Conservation (phyloP, 2,113 vertebrate genomes). For the Ctenomys sociabilis region DNA sequence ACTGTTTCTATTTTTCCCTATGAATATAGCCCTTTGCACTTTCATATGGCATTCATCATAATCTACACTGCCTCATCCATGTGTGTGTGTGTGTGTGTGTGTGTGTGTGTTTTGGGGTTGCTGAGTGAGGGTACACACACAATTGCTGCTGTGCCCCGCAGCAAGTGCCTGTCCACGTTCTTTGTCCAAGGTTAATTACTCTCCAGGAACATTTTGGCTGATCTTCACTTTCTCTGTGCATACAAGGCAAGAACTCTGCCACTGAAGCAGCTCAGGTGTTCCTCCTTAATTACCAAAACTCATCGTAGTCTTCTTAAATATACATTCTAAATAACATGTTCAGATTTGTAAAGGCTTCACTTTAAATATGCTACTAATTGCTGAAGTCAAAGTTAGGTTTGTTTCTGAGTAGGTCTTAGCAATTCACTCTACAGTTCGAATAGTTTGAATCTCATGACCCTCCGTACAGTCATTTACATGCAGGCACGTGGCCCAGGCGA, state of each 20-base stretch:
- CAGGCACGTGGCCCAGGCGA: background rate
- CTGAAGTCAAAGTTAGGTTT: constrained; percentile 2
- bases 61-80: background rate
- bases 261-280: no score
- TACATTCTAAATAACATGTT: background rate
- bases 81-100: background rate
- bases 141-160: background rate
- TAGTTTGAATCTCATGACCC: constrained; percentile 11
- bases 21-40: background rate
- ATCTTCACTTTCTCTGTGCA: background rate
- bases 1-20: background rate
- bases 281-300: background rate
- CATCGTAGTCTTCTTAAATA: background rate
- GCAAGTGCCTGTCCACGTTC: background rate
- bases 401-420: background rate
- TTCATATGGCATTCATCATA: background rate
- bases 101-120: background rate
- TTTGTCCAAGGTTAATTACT: background rate
- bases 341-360: background rate
- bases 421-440: constrained; percentile 57
- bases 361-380: background rate
- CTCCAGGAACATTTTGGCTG: background rate
- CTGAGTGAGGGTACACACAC: background rate
- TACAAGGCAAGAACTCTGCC: no score
- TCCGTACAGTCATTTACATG: constrained; percentile 5